These are phyloP conservation scores for Hypercompe scribonia DNA, from an alignment of 2,888 invertebrate species.

Conservation along the genomic window DNA sequence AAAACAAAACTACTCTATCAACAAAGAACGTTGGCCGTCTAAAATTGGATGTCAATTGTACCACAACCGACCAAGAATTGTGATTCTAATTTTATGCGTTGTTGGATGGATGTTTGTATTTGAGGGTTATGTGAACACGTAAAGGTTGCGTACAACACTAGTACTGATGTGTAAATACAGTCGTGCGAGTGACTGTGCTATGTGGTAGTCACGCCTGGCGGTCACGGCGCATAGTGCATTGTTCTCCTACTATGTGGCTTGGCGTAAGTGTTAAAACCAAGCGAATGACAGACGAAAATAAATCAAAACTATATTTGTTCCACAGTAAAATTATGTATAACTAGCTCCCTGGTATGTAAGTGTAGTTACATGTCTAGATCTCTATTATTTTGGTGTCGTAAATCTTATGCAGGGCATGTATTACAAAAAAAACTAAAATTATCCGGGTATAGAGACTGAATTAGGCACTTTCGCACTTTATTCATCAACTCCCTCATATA, in stretches of 20 bases:
- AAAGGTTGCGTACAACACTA: slow-evolving; percentile 52
- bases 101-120: slow-evolving; percentile 10
- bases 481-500: too few relatives aligned
- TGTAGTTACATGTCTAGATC: too few relatives aligned
- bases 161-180: slow-evolving; percentile 41
- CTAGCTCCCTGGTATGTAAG: too few relatives aligned
- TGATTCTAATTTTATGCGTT: neutral
- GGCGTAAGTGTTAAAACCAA: slow-evolving; percentile 36
- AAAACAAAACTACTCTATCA: neutral
- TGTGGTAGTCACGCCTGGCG: slow-evolving; percentile 48
- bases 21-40: neutral
- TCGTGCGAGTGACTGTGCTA: slow-evolving; percentile 36
- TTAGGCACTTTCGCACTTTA: too few relatives aligned
- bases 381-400: too few relatives aligned
- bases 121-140: slow-evolving; percentile 9
- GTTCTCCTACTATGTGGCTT: slow-evolving; percentile 61
- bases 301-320: too few relatives aligned
- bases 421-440: too few relatives aligned
- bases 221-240: slow-evolving; percentile 75
- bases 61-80: neutral
- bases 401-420: too few relatives aligned
- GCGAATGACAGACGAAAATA: slow-evolving; percentile 15
- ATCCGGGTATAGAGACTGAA: too few relatives aligned
- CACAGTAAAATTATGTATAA: too few relatives aligned
- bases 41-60: neutral